These are phyloP conservation scores for Grus americana DNA, from an alignment of 2,113 vertebrate species.

Conservation along the genomic window DNA sequence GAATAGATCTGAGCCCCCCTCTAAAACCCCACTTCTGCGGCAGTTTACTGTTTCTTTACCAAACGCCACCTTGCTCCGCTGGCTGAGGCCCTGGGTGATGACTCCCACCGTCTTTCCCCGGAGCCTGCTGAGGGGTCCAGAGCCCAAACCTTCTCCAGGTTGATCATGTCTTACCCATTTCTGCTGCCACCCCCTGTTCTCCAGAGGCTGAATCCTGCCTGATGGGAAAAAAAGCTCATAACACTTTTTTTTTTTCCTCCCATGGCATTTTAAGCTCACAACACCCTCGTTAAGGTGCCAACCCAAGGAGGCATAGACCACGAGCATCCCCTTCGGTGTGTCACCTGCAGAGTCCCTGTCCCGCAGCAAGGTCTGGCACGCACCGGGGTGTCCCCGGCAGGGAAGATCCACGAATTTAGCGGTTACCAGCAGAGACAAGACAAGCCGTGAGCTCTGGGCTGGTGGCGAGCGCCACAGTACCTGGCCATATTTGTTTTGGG, in stretches of 20 bases:
- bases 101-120: not conserved
- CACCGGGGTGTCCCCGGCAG: fast-evolving
- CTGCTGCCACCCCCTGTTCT: not conserved
- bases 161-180: not conserved
- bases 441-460: not conserved
- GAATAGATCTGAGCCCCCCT: not conserved
- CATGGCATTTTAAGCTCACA: not conserved
- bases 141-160: not conserved
- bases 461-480: not conserved
- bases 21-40: not conserved
- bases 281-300: not conserved
- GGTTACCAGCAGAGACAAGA: not conserved
- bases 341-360: not conserved
- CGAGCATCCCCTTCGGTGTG: fast-evolving
- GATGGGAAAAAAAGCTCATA: not conserved
- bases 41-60: not conserved
- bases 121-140: not conserved
- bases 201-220: not conserved
- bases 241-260: not conserved
- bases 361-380: not conserved
- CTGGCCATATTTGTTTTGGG: not conserved
- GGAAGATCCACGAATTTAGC: not conserved
- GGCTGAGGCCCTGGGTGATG: fast-evolving
- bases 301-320: fast-evolving
- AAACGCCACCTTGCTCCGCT: not conserved